Percentiles rank a stretch among this genome's conserved stretches.
phyloP scores from a whole-genome alignment of 2,113 vertebrate species.

The Phrynocephalus versicolor region DNA sequence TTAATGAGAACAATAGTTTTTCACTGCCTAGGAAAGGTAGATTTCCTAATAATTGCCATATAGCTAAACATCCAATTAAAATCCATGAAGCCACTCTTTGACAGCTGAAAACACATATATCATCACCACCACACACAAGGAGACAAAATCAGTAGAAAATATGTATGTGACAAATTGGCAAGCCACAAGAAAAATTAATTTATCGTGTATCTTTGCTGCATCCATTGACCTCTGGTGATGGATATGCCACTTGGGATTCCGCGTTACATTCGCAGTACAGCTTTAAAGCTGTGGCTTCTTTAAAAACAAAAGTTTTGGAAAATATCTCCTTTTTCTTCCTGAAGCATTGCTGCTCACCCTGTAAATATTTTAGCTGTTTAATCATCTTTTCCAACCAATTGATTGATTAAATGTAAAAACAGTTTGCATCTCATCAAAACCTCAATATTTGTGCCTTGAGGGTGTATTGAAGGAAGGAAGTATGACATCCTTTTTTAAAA shows the following conservation, averaged over 20 bases:
- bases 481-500: not conserved
- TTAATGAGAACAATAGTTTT: conserved; percentile 5
- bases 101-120: not conserved
- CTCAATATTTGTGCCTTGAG: not conserved
- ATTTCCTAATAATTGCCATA: conserved; percentile 10
- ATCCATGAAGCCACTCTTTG: not conserved
- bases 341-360: not conserved
- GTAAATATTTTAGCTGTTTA: not conserved
- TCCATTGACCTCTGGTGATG: conserved; percentile 26
- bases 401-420: not conserved
- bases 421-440: not conserved
- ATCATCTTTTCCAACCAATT: not conserved
- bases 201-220: not conserved
- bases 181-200: conserved; percentile 13
- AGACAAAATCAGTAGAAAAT: not conserved
- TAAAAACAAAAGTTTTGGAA: conserved; percentile 16
- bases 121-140: not conserved
- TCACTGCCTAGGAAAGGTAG: not conserved
- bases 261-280: not conserved
- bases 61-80: conserved; percentile 6
- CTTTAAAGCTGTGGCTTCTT: not conserved
- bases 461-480: not conserved
- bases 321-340: not conserved
- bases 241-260: not conserved
- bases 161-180: conserved; percentile 25